Evolutionary conservation across 2,113 vertebrate species (phyloP).

Genomic region (Upupa epops): DNA sequence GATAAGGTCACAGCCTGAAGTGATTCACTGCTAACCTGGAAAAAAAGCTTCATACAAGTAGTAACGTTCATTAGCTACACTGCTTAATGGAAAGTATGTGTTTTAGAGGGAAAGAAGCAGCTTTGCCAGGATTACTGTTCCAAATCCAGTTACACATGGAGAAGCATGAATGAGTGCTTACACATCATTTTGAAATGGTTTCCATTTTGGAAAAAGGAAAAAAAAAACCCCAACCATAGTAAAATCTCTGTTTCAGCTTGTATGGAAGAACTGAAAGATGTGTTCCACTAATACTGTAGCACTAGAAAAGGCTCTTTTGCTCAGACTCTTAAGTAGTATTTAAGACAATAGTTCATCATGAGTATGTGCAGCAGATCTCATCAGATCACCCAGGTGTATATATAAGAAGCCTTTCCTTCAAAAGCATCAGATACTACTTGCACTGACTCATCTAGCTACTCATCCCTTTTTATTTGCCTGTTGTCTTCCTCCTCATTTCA

Average conservation of each 20-base stretch:
- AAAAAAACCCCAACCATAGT: neutral
- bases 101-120: neutral
- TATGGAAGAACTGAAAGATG: neutral
- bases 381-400: neutral
- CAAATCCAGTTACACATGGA: conserved; percentile 21
- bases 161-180: neutral
- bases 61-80: neutral
- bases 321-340: neutral
- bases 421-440: neutral
- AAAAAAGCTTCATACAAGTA: neutral
- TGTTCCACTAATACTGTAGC: neutral
- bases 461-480: neutral
- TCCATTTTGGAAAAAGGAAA: neutral
- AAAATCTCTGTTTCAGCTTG: neutral
- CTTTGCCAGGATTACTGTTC: conserved; percentile 1
- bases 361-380: neutral
- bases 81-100: conserved; percentile 43
- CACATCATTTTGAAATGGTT: neutral
- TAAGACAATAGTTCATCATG: neutral
- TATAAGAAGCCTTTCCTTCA: neutral
- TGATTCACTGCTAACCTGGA: conserved; percentile 55
- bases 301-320: neutral
- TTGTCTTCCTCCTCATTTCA: neutral
- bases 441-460: conserved; percentile 7
- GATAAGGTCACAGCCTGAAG: conserved; percentile 58